Percentiles rank a stretch among this genome's conserved stretches.
phyloP scores from a whole-genome alignment of 1,140 invertebrate species.

The Pollicipes pollicipes region DNA sequence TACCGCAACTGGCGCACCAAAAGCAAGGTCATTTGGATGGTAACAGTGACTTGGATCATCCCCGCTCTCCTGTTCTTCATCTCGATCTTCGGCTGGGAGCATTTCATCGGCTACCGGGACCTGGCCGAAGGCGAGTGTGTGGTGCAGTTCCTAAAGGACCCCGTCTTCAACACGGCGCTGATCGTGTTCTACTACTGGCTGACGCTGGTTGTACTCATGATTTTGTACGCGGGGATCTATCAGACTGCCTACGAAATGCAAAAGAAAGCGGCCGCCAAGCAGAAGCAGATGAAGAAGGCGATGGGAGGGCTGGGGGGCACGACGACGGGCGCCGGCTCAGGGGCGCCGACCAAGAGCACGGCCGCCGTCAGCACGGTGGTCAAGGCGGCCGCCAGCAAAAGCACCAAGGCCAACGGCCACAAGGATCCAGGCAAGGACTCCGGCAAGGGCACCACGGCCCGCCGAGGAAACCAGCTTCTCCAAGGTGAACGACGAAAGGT shows the following conservation, averaged over 20 bases:
- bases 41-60: conserved; percentile 81
- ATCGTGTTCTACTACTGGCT: conserved; percentile 98
- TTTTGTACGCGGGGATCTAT: conserved; percentile 93
- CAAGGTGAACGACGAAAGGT: conserved; percentile 25
- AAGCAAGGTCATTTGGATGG: conserved; percentile 74
- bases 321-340: background rate
- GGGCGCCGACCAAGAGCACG: background rate
- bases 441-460: conserved; percentile 7
- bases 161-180: conserved; percentile 90
- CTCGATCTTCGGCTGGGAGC: conserved; percentile 96
- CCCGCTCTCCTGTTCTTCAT: conserved; percentile 93
- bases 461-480: conserved; percentile 16
- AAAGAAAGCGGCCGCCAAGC: conserved; percentile 87
- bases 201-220: conserved; percentile 77
- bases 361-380: background rate
- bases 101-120: conserved; percentile 61
- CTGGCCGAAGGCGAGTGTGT: conserved; percentile 74
- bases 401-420: background rate
- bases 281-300: conserved; percentile 80
- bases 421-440: background rate
- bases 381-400: background rate
- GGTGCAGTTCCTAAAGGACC: conserved; percentile 95
- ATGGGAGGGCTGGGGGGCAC: conserved; percentile 38
- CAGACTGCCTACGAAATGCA: conserved; percentile 96
- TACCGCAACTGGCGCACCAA: conserved; percentile 96